Conservation (phyloP, 1,140 invertebrate genomes). For the Stegodyphus dumicola region DNA sequence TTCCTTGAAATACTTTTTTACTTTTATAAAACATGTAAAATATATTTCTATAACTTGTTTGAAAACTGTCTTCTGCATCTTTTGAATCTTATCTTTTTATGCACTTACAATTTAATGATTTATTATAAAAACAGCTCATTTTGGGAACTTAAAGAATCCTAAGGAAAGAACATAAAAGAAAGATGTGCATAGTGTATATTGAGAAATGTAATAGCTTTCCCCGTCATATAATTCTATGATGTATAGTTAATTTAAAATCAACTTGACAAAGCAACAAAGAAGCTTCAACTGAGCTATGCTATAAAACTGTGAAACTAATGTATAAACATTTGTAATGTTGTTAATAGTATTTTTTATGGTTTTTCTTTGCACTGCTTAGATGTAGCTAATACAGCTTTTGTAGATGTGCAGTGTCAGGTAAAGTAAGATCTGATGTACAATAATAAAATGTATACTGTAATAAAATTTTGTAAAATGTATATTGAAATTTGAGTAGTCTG, state of each 20-base stretch:
- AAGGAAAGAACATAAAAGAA: background rate
- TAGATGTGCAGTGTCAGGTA: constrained; percentile 20
- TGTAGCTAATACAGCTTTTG: constrained; percentile 20
- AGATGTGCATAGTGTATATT: background rate
- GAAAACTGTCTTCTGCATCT: too few relatives aligned
- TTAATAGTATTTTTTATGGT: background rate
- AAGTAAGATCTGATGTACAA: constrained; percentile 1
- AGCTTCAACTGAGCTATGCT: constrained; percentile 48
- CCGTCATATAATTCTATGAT: background rate
- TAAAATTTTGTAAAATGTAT: background rate
- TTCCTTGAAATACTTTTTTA: too few relatives aligned
- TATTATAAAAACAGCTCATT: background rate
- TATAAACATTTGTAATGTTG: background rate
- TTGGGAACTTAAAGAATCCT: background rate
- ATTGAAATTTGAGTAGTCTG: too few relatives aligned
- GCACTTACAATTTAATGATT: background rate
- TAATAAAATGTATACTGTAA: constrained; percentile 36
- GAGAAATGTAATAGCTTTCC: background rate
- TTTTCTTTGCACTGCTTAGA: constrained; percentile 30
- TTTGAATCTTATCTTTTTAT: background rate
- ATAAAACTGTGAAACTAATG: constrained; percentile 34
- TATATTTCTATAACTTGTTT: too few relatives aligned
- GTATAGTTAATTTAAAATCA: background rate
- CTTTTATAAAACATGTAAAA: too few relatives aligned
- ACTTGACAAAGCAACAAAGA: constrained; percentile 5